Percentiles rank a stretch among this genome's conserved stretches.
phyloP scores from a whole-genome alignment of 2,888 invertebrate species.

The Pterobdella sp. region DNA sequence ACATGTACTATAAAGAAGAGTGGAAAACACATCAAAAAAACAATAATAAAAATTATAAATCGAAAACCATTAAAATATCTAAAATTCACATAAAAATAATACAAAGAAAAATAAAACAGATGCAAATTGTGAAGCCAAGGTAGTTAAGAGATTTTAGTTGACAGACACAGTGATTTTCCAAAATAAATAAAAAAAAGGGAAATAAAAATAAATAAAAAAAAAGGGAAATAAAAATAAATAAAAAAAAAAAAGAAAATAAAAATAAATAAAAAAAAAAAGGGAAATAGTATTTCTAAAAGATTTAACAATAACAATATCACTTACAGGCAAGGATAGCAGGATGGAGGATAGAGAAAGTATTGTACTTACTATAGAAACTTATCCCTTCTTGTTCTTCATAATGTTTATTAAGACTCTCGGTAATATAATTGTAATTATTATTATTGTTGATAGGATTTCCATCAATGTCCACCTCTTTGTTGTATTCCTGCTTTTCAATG shows the following conservation, averaged over 20 bases:
- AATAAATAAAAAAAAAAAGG: neutral
- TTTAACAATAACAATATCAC: slow-evolving; percentile 7
- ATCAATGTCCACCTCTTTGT: neutral
- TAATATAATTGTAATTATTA: neutral
- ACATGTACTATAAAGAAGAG: too few species aligned
- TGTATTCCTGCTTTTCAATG: neutral
- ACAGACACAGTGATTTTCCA: too few species aligned
- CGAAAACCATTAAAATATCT: too few species aligned
- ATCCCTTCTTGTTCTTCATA: neutral
- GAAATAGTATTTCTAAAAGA: neutral
- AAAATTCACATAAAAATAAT: too few species aligned
- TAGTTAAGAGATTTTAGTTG: too few species aligned
- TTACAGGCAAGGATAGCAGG: slow-evolving; percentile 6
- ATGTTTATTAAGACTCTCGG: neutral
- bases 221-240: neutral
- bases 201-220: neutral
- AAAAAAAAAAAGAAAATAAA: neutral
- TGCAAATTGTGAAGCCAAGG: too few species aligned
- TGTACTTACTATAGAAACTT: neutral
- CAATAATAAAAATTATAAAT: too few species aligned
- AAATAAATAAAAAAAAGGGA: neutral
- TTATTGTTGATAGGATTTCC: neutral
- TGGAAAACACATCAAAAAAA: too few species aligned
- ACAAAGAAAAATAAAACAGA: too few species aligned
- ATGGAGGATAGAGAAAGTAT: slow-evolving; percentile 1